Base-by-base conservation (phyloP, 2,113 vertebrate genomes). In the Mixornis gularis region DNA sequence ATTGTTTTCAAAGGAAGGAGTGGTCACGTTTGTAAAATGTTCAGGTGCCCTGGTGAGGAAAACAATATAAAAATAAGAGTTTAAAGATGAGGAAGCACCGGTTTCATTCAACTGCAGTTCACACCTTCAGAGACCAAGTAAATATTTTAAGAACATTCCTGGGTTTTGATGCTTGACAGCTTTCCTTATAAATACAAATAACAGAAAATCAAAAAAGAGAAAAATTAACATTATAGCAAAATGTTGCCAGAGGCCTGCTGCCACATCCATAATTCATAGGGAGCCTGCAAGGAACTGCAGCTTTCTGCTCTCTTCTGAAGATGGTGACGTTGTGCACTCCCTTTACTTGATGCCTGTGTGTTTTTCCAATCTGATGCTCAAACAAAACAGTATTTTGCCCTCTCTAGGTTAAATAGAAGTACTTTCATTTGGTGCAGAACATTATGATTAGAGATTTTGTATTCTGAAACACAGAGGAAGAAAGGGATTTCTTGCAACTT, bases 141-240 rank as follows among this genome's bases (percentile, higher is more conserved):
- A 73, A 52, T 78, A 41, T 71, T 94, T 95, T 41, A 71, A 84
- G 52, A 72, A 36, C 29, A 8, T 68, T 68, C 26, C 53, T 79
- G 30, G 7, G 4, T 56, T 93, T 88, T 73, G 60, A 49, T 76
- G 46, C 69, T 64, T 59, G 34, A 20, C 66, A 80, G 55, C 16
- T 84, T 80, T 70, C 29, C 36, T 76, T 95, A 84, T 79, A 92
- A 95, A 90, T 63, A 64, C 72, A 94, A 94, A 92, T 64, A 93
- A 80, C 0, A 14, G 56, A 82, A 86, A 80, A 83, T 74, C 36
- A 60, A 80, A 82, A 85, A 66, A 10, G 34, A 59, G 44, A 52
- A 86, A 93, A 94, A 95, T 81, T 87, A 91, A 65, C 51, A 77
- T 91, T 81, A 55, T 25, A 92, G 66, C 34, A 73, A 82, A 95